phyloP scores from a whole-genome alignment of 2,888 invertebrate genomes.

The Synanthedon tipuliformis region DNA sequence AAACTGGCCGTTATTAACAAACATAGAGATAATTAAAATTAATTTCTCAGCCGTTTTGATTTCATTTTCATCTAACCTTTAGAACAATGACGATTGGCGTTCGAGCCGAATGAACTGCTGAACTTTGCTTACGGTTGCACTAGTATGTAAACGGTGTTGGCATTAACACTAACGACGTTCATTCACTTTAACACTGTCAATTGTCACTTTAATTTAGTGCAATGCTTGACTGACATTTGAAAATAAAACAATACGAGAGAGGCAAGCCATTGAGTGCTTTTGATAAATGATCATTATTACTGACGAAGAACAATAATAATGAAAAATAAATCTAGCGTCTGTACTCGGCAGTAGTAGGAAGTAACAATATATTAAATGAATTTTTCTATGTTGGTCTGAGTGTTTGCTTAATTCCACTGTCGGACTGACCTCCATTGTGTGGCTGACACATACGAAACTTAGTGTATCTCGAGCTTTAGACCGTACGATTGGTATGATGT shows the following conservation, averaged over 20 bases:
- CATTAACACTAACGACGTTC: conserved; percentile 30
- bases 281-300: background rate
- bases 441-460: too few relatives aligned
- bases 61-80: conserved; percentile 38
- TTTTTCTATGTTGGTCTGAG: too few relatives aligned
- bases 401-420: too few relatives aligned
- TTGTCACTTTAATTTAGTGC: conserved; percentile 17
- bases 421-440: too few relatives aligned
- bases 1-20: conserved; percentile 19
- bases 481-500: too few relatives aligned
- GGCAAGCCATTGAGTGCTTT: background rate
- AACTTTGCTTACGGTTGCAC: conserved; percentile 55
- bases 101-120: conserved; percentile 51
- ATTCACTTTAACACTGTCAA: conserved; percentile 15
- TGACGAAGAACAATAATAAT: background rate
- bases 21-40: conserved; percentile 18
- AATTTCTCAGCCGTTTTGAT: conserved; percentile 8
- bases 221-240: conserved; percentile 1
- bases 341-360: too few relatives aligned
- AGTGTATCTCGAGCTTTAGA: too few relatives aligned
- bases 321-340: too few relatives aligned
- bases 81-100: conserved; percentile 47
- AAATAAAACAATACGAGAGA: background rate
- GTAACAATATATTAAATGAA: too few relatives aligned
- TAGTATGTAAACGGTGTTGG: conserved; percentile 21